These are phyloP conservation scores for Lamprologus ornatipinnis DNA, from an alignment of 2,113 vertebrate genomes.

Conservation along the genomic window DNA sequence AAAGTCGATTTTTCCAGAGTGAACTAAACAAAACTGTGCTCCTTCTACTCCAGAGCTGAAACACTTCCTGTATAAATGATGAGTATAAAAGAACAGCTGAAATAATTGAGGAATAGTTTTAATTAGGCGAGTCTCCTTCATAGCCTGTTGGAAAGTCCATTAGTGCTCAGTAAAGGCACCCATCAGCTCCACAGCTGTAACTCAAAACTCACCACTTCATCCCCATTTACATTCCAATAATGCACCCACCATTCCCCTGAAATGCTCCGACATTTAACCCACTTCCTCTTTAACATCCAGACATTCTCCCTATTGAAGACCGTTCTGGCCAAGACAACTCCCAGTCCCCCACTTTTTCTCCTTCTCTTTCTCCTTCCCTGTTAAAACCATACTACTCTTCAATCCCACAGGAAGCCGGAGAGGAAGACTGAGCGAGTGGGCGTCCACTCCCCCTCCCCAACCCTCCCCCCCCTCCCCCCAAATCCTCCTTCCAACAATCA, in stretches of 20 bases:
- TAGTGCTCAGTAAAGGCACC: neutral
- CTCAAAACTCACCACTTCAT: slow-evolving; percentile 3
- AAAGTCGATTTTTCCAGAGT: slow-evolving; percentile 13
- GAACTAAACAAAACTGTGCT: slow-evolving; percentile 28
- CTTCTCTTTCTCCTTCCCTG: slow-evolving; percentile 38
- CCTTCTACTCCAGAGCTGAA: neutral
- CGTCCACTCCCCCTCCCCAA: neutral
- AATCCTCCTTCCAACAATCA: neutral
- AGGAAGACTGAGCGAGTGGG: slow-evolving; percentile 62
- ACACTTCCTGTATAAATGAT: neutral
- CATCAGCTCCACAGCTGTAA: slow-evolving; percentile 14
- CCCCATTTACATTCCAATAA: slow-evolving; percentile 48
- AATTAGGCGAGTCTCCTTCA: neutral
- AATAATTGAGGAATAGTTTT: slow-evolving; percentile 19
- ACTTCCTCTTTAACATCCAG: slow-evolving; percentile 57
- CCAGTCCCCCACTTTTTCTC: neutral
- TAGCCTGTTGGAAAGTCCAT: slow-evolving; percentile 33
- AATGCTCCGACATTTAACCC: slow-evolving; percentile 46
- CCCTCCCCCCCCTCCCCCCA: no score
- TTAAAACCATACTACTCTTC: slow-evolving; percentile 64
- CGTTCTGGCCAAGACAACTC: slow-evolving; percentile 32
- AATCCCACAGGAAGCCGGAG: slow-evolving; percentile 67
- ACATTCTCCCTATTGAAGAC: slow-evolving; percentile 48
- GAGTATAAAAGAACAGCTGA: neutral
- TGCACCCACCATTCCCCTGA: slow-evolving; percentile 29